Conservation (phyloP, 1,140 invertebrate genomes). For the Campoletis sonorensis region DNA sequence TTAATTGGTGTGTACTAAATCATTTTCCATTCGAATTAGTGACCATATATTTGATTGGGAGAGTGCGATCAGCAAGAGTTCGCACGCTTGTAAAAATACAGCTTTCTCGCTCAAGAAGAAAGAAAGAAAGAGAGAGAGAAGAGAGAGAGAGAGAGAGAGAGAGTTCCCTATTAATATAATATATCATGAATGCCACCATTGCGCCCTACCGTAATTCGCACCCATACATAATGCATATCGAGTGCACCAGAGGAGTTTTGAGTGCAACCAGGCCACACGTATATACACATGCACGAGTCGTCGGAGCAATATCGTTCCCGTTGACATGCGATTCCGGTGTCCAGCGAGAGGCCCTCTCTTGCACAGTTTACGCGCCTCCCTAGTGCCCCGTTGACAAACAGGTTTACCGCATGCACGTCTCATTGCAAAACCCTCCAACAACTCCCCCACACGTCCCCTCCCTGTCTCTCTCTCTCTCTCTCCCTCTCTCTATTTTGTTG, state of each 20-base stretch:
- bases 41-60: neutral
- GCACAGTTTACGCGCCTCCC: slow-evolving; percentile 18
- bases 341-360: slow-evolving; percentile 37
- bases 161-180: slow-evolving; percentile 20
- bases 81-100: neutral
- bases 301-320: slow-evolving; percentile 35
- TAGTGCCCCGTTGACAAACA: slow-evolving; percentile 58
- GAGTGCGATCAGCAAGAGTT: neutral
- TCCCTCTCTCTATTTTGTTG: neutral
- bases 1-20: neutral
- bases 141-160: slow-evolving; percentile 11
- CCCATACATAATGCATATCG: slow-evolving; percentile 57
- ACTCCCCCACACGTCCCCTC: neutral
- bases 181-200: slow-evolving; percentile 1
- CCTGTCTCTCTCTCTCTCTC: neutral
- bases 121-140: neutral
- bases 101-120: neutral
- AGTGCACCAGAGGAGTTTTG: slow-evolving; percentile 47
- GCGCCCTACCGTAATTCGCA: slow-evolving; percentile 1
- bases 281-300: neutral
- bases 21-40: neutral
- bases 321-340: slow-evolving; percentile 61
- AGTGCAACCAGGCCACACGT: slow-evolving; percentile 23
- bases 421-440: slow-evolving; percentile 48
- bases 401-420: slow-evolving; percentile 59